These are phyloP conservation scores for Palloptera scutellata DNA, from an alignment of 2,888 invertebrate species.

Conservation along the genomic window DNA sequence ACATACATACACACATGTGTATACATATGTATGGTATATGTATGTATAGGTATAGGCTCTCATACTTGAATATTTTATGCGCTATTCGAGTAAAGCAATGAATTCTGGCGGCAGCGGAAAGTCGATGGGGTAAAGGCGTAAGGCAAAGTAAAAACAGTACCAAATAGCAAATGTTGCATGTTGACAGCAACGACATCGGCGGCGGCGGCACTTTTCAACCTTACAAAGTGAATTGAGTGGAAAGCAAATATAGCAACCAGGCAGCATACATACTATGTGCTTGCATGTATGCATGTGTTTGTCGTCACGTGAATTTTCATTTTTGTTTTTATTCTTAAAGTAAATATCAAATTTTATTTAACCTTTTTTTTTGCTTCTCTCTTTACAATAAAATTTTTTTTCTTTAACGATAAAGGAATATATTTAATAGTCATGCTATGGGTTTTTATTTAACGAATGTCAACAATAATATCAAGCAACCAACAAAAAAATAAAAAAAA, in stretches of 20 bases:
- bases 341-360: background rate
- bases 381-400: background rate
- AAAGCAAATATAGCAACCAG: constrained; percentile 50
- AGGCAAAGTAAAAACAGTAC: background rate
- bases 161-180: background rate
- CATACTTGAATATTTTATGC: constrained; percentile 41
- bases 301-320: background rate
- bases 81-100: constrained; percentile 19
- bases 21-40: too few species aligned
- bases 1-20: too few species aligned
- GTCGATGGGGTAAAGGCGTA: too few species aligned
- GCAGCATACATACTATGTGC: background rate
- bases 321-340: background rate
- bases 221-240: constrained; percentile 59
- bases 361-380: background rate
- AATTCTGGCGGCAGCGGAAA: background rate
- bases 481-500: too few species aligned
- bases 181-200: background rate
- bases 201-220: constrained; percentile 3
- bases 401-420: too few species aligned
- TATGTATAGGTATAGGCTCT: too few species aligned
- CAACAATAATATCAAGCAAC: constrained; percentile 23
- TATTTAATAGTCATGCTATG: too few species aligned
- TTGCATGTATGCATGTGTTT: background rate
- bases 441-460: constrained; percentile 8